Evolutionary conservation across 2,888 invertebrate species (phyloP).

Genomic region (Cantharis nigra): DNA sequence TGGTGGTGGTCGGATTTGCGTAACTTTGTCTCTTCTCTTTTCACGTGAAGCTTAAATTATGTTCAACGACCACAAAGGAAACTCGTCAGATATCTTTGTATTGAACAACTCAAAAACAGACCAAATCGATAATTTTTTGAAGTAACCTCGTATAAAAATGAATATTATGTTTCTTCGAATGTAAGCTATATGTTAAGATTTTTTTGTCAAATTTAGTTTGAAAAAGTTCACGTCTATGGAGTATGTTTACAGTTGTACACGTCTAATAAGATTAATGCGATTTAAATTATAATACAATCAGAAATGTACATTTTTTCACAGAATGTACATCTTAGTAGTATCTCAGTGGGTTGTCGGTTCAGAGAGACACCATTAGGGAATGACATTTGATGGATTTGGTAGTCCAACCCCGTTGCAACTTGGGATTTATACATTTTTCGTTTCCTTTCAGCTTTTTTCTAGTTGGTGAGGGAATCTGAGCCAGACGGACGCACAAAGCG

Average conservation of each 20-base stretch:
- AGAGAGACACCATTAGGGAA: constrained; percentile 51
- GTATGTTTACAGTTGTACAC: background rate
- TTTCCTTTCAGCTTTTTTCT: constrained; percentile 50
- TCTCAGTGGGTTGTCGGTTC: constrained; percentile 41
- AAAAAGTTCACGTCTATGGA: background rate
- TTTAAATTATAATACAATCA: constrained; percentile 19
- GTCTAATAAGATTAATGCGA: constrained; percentile 7
- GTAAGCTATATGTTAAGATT: background rate
- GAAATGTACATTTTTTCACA: constrained; percentile 9
- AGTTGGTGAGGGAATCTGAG: constrained; percentile 41
- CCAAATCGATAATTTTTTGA: background rate
- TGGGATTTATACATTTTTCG: constrained; percentile 53
- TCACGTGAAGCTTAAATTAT: background rate
- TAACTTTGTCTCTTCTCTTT: background rate
- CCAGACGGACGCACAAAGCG: constrained; percentile 50
- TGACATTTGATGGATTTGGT: constrained; percentile 54
- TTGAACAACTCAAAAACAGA: background rate
- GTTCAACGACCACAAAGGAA: background rate
- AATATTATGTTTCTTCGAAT: background rate
- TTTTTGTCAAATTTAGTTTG: background rate
- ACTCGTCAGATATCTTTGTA: background rate
- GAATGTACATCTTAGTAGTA: constrained; percentile 30
- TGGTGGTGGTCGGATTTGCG: background rate
- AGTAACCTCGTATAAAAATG: background rate
- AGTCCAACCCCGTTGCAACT: constrained; percentile 51